These are phyloP conservation scores for Tenthredo amoena DNA, from an alignment of 2,888 invertebrate genomes.

Conservation along the genomic window DNA sequence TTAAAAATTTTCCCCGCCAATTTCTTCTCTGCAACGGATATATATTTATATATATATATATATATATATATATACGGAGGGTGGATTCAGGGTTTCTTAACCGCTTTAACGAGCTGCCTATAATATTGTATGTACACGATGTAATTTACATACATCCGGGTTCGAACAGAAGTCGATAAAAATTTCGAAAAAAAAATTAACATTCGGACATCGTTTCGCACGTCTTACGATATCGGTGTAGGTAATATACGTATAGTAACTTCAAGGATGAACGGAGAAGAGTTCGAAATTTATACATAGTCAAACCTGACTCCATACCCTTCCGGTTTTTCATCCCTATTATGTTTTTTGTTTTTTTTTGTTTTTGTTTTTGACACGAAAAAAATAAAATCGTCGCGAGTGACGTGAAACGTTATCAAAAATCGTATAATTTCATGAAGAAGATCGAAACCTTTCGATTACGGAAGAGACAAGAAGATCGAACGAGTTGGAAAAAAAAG, in stretches of 20 bases:
- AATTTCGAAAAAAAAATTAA: neutral
- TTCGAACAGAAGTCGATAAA: neutral
- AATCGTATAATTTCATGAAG: too few species aligned
- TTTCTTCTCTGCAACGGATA: slow-evolving; percentile 11
- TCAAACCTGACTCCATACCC: neutral
- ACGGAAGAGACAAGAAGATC: neutral
- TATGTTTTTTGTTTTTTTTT: too few species aligned
- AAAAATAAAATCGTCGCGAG: too few species aligned
- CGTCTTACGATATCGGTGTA: too few species aligned
- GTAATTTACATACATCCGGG: neutral
- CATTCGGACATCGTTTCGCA: neutral
- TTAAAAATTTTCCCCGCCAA: slow-evolving; percentile 36
- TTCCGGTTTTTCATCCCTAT: neutral
- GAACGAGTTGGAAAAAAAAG: too few species aligned
- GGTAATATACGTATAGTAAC: too few species aligned
- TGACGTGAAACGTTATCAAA: too few species aligned
- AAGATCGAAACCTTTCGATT: too few species aligned
- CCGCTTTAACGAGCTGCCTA: neutral
- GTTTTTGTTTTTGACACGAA: too few species aligned
- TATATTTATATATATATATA: neutral
- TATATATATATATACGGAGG: neutral
- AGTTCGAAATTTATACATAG: neutral
- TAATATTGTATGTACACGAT: neutral
- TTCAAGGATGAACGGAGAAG: neutral
- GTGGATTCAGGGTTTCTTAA: neutral